phyloP scores from a whole-genome alignment of 2,888 invertebrate genomes.

The Heliconius aoede region DNA sequence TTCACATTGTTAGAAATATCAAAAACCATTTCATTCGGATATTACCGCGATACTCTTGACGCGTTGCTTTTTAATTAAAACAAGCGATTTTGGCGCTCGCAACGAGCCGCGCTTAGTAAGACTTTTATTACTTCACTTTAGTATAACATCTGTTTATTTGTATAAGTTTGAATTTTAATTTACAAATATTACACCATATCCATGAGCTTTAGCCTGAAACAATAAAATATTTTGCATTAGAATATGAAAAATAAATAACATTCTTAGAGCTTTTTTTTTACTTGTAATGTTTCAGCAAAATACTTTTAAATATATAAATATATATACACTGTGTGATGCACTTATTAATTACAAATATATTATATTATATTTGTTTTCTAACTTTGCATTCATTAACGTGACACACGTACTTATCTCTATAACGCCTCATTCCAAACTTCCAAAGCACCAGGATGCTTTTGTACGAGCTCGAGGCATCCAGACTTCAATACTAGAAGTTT shows the following conservation, averaged over 20 bases:
- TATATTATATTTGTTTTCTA: too few relatives aligned
- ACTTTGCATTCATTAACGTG: too few relatives aligned
- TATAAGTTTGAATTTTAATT: constrained; percentile 6
- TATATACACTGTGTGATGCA: too few relatives aligned
- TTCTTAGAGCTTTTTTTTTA: not conserved
- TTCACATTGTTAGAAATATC: constrained; percentile 50
- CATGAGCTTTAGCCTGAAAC: not conserved
- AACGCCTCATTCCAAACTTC: not conserved
- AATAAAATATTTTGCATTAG: not conserved
- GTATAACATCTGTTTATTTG: constrained; percentile 21
- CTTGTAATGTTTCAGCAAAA: too few relatives aligned
- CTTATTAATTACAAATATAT: too few relatives aligned
- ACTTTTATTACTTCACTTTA: constrained; percentile 28
- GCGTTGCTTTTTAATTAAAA: constrained; percentile 77
- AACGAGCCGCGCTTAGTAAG: constrained; percentile 11
- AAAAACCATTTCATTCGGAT: constrained; percentile 70
- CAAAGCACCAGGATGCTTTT: not conserved
- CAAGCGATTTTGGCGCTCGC: constrained; percentile 70
- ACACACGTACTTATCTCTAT: too few relatives aligned
- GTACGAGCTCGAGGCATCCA: not conserved
- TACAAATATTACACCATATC: constrained; percentile 6
- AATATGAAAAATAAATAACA: not conserved
- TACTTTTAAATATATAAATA: too few relatives aligned
- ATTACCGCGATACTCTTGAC: constrained; percentile 67
- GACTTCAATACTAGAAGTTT: constrained; percentile 12